Percentiles rank a stretch among this genome's conserved stretches.
phyloP scores from a whole-genome alignment of 2,888 invertebrate species.

The Xanthorhoe spadicearia region DNA sequence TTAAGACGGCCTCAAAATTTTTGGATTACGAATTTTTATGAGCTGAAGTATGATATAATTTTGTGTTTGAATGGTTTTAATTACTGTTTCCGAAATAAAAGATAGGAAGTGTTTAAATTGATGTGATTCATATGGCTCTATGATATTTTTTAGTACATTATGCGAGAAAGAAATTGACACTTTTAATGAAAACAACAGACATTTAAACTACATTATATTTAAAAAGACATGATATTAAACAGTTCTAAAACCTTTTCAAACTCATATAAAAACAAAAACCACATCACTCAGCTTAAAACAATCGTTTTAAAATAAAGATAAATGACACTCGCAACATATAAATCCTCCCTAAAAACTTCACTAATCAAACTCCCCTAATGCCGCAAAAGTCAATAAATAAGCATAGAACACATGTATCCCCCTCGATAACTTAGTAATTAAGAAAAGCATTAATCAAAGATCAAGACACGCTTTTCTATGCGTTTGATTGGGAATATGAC shows the following conservation, averaged over 20 bases:
- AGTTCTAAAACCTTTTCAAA: neutral
- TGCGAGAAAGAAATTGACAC: too few relatives aligned
- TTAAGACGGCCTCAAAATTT: constrained; percentile 47
- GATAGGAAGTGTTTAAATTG: neutral
- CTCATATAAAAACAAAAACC: neutral
- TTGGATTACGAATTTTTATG: constrained; percentile 39
- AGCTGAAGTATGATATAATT: neutral
- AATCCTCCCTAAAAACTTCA: constrained; percentile 43
- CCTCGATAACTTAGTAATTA: constrained; percentile 80
- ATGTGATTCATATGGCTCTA: too few relatives aligned
- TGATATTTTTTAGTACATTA: too few relatives aligned
- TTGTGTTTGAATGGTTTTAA: neutral
- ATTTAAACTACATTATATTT: too few relatives aligned
- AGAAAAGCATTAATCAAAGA: constrained; percentile 82
- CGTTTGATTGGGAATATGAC: constrained; percentile 76
- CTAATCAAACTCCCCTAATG: constrained; percentile 47
- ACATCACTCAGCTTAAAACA: neutral
- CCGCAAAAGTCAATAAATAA: constrained; percentile 79
- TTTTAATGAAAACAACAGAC: too few relatives aligned
- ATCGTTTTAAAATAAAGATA: constrained; percentile 14
- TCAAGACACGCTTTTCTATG: constrained; percentile 64
- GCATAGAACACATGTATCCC: constrained; percentile 75
- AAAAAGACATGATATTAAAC: neutral
- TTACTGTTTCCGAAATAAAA: neutral
- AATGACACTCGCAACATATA: constrained; percentile 23